Conservation (phyloP, 2,113 vertebrate species). For the Calypte anna region DNA sequence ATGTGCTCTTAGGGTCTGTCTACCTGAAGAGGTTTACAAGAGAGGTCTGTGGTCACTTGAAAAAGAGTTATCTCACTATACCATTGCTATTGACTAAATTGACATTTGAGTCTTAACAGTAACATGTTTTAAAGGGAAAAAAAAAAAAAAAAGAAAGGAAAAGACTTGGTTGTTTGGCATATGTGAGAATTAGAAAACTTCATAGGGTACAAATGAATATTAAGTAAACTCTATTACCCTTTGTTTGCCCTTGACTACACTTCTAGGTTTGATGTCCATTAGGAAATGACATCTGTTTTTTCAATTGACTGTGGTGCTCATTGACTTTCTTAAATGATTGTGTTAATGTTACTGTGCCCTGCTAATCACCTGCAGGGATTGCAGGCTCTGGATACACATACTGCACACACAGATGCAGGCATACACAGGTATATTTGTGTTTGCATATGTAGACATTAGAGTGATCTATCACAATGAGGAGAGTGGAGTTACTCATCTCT, state of each 20-base stretch:
- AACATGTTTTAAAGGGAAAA: not conserved
- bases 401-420: not conserved
- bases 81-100: not conserved
- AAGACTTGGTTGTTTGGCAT: not conserved
- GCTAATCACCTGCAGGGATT: not conserved
- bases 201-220: not conserved
- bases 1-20: not conserved
- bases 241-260: not conserved
- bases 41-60: not conserved
- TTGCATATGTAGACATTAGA: not conserved
- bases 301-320: not conserved
- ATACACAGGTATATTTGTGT: not conserved
- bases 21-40: not conserved
- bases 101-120: not conserved
- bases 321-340: constrained; percentile 4
- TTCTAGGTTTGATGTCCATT: not conserved
- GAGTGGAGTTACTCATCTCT: not conserved
- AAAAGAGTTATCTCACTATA: not conserved
- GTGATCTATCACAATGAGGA: not conserved
- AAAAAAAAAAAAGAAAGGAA: not conserved
- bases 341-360: not conserved
- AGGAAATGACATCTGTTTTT: constrained; percentile 13
- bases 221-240: not conserved
- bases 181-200: not conserved
- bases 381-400: accelerated